A percentile compares a stretch with the other conserved stretches of the same genome.
Conservation (phyloP, 2,797 vertebrate species). For the Tolypeutes matacus region DNA sequence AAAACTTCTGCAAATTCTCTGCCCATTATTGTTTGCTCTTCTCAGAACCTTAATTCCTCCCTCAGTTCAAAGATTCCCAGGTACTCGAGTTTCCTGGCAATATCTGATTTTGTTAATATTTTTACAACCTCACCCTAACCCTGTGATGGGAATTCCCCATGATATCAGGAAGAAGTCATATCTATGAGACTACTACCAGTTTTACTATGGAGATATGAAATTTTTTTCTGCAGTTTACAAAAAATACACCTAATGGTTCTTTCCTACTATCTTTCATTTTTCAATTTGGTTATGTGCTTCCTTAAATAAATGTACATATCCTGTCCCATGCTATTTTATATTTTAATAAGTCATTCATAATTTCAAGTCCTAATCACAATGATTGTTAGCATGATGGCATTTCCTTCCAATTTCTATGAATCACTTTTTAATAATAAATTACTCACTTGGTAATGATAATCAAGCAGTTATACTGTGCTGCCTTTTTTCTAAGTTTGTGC, state of each 20-base stretch:
- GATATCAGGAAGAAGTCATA: background rate
- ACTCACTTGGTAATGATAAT: background rate
- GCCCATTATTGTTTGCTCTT: background rate
- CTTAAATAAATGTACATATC: background rate
- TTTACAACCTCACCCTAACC: background rate
- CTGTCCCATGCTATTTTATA: constrained; percentile 5
- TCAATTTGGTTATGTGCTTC: background rate
- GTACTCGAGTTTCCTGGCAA: background rate
- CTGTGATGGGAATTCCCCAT: background rate
- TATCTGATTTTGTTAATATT: background rate
- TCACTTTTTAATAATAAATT: constrained; percentile 22
- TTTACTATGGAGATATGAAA: background rate
- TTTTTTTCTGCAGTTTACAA: background rate
- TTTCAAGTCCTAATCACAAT: constrained; percentile 23
- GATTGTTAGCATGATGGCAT: background rate
- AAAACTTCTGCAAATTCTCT: background rate
- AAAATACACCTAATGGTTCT: background rate
- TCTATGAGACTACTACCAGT: background rate
- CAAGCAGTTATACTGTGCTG: background rate
- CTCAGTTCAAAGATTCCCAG: background rate
- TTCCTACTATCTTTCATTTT: constrained; percentile 8
- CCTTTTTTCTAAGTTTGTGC: background rate
- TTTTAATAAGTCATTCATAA: constrained; percentile 27
- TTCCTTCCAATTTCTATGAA: background rate
- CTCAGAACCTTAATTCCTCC: background rate